phyloP scores from a whole-genome alignment of 2,888 invertebrate species.

The Andrena bicolor region DNA sequence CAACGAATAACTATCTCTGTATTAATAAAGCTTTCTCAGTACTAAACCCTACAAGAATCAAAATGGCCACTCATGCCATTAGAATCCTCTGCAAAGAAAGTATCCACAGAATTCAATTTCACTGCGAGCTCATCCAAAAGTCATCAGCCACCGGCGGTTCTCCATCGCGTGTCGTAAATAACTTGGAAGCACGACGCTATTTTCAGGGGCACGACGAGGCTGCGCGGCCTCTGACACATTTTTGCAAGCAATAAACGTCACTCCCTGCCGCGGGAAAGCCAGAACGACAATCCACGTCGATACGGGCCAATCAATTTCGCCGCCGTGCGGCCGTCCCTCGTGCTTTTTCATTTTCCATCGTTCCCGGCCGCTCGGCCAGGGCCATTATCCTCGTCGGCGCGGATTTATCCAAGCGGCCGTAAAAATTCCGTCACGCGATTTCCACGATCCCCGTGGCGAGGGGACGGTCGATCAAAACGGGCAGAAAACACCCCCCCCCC shows the following conservation, averaged over 20 bases:
- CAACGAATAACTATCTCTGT: too few species aligned
- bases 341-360: slow-evolving; percentile 62
- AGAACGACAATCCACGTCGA: slow-evolving; percentile 60
- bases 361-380: slow-evolving; percentile 39
- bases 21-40: too few species aligned
- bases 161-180: slow-evolving; percentile 18
- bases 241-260: slow-evolving; percentile 62
- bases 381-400: slow-evolving; percentile 56
- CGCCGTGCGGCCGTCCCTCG: slow-evolving; percentile 32
- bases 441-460: slow-evolving; percentile 13
- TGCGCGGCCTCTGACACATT: slow-evolving; percentile 37
- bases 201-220: background rate
- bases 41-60: too few species aligned
- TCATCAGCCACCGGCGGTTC: background rate
- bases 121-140: background rate
- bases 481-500: slow-evolving; percentile 1
- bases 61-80: too few species aligned
- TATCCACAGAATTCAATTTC: background rate
- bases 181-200: background rate
- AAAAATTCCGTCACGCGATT: slow-evolving; percentile 56
- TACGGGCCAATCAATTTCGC: slow-evolving; percentile 65
- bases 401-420: slow-evolving; percentile 61
- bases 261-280: slow-evolving; percentile 34
- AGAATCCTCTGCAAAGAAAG: background rate
- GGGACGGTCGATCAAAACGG: slow-evolving; percentile 19